phyloP scores from a whole-genome alignment of 2,797 vertebrate genomes.

The Lindbergichthys nudifrons region DNA sequence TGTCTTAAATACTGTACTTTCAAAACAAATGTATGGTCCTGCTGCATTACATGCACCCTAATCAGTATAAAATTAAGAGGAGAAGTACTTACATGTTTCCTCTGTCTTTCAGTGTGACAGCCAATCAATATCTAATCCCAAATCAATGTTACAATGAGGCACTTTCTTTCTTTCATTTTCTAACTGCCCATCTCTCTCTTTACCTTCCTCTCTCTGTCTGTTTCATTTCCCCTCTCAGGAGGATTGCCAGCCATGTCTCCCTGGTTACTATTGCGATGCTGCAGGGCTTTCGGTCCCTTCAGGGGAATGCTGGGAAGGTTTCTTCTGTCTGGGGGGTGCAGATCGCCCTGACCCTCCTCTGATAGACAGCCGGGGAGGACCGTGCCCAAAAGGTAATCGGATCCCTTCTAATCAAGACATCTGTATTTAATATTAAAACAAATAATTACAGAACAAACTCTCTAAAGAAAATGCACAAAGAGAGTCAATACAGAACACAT shows the following conservation, averaged over 20 bases:
- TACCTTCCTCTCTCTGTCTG: not conserved
- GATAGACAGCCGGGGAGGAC: constrained; percentile 81
- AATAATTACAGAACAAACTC: not conserved
- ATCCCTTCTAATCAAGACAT: not conserved
- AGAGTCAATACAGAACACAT: not conserved
- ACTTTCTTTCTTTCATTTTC: constrained; percentile 14
- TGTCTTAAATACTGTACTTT: not conserved
- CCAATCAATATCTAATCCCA: constrained; percentile 44
- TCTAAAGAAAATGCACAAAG: not conserved
- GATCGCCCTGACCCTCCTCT: constrained; percentile 75
- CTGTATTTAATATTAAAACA: not conserved
- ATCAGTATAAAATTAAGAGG: not conserved
- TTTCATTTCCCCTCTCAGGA: constrained; percentile 72
- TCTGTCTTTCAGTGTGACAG: constrained; percentile 19
- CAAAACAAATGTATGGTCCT: not conserved
- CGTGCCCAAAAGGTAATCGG: constrained; percentile 86
- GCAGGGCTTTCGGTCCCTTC: constrained; percentile 81
- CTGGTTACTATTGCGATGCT: constrained; percentile 85
- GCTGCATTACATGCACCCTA: not conserved
- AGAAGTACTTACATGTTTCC: constrained; percentile 9
- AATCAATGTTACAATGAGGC: constrained; percentile 21
- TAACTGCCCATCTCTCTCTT: not conserved
- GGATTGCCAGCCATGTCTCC: constrained; percentile 83
- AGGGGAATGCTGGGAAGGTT: constrained; percentile 87
- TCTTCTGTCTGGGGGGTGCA: constrained; percentile 85